These are phyloP conservation scores for Pica pica DNA, from an alignment of 2,113 vertebrate genomes.

Conservation along the genomic window DNA sequence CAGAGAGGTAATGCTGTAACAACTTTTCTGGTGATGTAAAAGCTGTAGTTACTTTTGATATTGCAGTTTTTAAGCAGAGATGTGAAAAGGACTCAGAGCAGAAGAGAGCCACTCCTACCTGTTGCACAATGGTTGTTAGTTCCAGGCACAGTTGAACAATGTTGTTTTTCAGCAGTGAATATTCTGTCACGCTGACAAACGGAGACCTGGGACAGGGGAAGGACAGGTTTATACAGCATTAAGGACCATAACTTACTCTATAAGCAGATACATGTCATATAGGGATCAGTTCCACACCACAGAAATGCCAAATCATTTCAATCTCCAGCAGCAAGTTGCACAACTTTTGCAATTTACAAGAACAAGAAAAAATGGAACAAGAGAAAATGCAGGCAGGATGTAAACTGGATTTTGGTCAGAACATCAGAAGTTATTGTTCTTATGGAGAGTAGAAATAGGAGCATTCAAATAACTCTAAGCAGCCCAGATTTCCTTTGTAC, in stretches of 20 bases:
- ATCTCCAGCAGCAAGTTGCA: not conserved
- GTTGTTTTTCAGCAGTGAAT: slow-evolving; percentile 92
- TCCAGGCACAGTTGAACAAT: slow-evolving; percentile 93
- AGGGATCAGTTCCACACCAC: not conserved
- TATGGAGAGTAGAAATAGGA: not conserved
- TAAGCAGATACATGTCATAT: not conserved
- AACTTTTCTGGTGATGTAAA: not conserved
- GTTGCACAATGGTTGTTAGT: slow-evolving; percentile 92
- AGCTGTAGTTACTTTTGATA: not conserved
- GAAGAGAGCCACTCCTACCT: slow-evolving; percentile 70
- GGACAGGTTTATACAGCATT: not conserved
- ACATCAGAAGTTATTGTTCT: not conserved
- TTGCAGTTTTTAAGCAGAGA: not conserved
- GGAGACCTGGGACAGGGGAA: slow-evolving; percentile 79
- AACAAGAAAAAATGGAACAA: too few species aligned
- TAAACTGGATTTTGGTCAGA: not conserved
- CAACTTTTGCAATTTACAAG: not conserved
- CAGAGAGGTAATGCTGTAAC: not conserved
- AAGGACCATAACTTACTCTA: not conserved
- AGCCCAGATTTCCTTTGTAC: not conserved
- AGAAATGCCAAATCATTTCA: not conserved
- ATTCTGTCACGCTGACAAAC: slow-evolving; percentile 91
- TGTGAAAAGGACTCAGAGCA: not conserved
- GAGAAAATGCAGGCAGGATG: not conserved
- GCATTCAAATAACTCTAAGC: not conserved